These are phyloP conservation scores for Mus spretus DNA, from an alignment of 2,797 vertebrate genomes.

Conservation along the genomic window DNA sequence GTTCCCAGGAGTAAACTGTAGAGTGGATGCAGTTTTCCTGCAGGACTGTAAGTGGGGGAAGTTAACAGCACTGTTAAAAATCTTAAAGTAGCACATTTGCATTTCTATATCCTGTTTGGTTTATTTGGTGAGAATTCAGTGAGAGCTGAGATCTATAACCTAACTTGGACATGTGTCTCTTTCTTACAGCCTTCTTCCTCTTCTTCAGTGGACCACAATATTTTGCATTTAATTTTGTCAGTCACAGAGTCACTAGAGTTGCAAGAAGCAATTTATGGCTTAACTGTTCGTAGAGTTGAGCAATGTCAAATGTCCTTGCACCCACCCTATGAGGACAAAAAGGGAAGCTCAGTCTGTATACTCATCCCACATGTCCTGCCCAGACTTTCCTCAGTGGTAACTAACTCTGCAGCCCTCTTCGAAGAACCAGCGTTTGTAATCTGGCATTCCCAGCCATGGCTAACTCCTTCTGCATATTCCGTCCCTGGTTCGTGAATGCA, in stretches of 20 bases:
- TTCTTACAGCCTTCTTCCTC: conserved; percentile 85
- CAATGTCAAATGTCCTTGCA: not conserved
- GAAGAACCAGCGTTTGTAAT: not conserved
- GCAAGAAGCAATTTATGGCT: conserved; percentile 87
- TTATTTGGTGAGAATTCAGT: not conserved
- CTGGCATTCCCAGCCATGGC: not conserved
- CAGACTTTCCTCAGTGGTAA: not conserved
- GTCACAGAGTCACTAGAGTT: conserved; percentile 73
- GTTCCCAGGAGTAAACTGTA: conserved; percentile 89
- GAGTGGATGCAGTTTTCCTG: conserved; percentile 92
- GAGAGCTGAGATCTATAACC: not conserved
- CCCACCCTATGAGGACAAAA: not conserved
- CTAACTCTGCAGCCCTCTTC: not conserved
- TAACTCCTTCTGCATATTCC: not conserved
- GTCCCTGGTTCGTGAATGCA: not conserved
- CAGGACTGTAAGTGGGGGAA: conserved; percentile 88
- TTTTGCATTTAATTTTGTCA: conserved; percentile 85
- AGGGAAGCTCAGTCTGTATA: not conserved
- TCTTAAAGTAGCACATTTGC: conserved; percentile 15
- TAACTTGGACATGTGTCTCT: conserved; percentile 49
- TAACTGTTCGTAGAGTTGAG: conserved; percentile 84
- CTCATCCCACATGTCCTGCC: not conserved
- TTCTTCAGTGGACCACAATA: conserved; percentile 89
- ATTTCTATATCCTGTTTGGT: not conserved
- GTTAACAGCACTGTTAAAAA: not conserved